These are phyloP conservation scores for Lycaon pictus DNA, from an alignment of 2,113 vertebrate genomes.

Conservation along the genomic window DNA sequence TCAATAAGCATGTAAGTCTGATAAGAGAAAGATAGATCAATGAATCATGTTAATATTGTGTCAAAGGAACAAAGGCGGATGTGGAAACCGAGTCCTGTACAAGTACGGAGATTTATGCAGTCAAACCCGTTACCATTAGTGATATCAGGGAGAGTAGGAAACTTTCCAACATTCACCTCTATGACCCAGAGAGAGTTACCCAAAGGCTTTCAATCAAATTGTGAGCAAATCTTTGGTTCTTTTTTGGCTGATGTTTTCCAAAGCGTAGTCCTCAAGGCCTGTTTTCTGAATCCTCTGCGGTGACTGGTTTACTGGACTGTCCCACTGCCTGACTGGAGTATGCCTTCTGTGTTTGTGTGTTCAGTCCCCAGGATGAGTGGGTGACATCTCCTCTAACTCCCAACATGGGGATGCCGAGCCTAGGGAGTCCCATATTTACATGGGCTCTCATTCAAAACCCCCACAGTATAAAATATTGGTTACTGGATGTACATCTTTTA, in stretches of 20 bases:
- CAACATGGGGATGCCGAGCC: background rate
- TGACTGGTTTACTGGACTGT: background rate
- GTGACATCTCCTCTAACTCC: background rate
- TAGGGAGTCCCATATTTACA: background rate
- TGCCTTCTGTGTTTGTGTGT: background rate
- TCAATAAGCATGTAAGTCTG: background rate
- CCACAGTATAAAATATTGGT: background rate
- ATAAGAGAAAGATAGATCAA: background rate
- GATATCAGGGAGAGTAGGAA: background rate
- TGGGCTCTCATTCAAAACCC: conserved; percentile 14
- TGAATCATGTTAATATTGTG: background rate
- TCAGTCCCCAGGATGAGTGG: background rate
- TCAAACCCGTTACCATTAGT: background rate
- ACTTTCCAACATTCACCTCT: background rate
- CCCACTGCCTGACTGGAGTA: background rate
- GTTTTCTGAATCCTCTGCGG: background rate
- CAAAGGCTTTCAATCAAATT: background rate
- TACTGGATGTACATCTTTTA: background rate
- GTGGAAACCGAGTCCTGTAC: background rate
- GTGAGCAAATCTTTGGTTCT: no score
- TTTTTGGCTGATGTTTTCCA: background rate
- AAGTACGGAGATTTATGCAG: background rate
- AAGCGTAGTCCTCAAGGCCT: background rate
- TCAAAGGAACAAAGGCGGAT: background rate
- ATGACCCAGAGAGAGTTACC: background rate